A percentile compares a stretch with the other conserved stretches of the same genome.
phyloP scores from a whole-genome alignment of 2,797 vertebrate species.

The Anolis apletophallus region DNA sequence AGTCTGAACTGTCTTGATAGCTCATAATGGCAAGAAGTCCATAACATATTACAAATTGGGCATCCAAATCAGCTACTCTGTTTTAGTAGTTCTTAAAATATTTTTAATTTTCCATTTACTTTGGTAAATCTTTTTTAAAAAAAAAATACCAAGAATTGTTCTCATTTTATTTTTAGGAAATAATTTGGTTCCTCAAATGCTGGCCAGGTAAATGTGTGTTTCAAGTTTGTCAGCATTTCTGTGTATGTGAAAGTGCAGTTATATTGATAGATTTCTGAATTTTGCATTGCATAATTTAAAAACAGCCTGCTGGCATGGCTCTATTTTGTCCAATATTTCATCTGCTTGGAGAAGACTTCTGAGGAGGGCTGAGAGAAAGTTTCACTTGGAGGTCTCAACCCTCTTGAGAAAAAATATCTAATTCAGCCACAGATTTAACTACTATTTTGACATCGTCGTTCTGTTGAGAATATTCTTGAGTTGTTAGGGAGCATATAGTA shows the following conservation, averaged over 20 bases:
- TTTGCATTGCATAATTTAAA: conserved; percentile 48
- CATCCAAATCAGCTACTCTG: not conserved
- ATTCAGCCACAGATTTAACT: not conserved
- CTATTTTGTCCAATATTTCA: not conserved
- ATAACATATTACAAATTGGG: not conserved
- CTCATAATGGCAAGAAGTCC: not conserved
- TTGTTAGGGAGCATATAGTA: not conserved
- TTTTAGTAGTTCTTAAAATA: not conserved
- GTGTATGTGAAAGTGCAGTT: conserved; percentile 2
- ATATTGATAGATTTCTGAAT: conserved; percentile 40
- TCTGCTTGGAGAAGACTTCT: not conserved
- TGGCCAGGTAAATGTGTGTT: conserved; percentile 59
- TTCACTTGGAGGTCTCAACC: not conserved
- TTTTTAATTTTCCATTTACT: conserved; percentile 7
- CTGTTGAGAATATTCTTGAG: not conserved
- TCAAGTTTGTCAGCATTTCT: conserved; percentile 51
- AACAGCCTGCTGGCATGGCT: conserved; percentile 42
- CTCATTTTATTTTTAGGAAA: conserved; percentile 49
- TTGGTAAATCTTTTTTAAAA: conserved; percentile 13
- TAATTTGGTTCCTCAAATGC: conserved; percentile 40
- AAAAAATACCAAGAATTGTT: conserved; percentile 41
- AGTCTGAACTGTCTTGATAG: too few relatives aligned
- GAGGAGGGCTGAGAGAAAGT: not conserved
- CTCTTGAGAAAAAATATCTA: not conserved
- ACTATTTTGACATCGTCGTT: not conserved